These are phyloP conservation scores for Menidia beryllina DNA, from an alignment of 2,113 vertebrate genomes.

Conservation along the genomic window DNA sequence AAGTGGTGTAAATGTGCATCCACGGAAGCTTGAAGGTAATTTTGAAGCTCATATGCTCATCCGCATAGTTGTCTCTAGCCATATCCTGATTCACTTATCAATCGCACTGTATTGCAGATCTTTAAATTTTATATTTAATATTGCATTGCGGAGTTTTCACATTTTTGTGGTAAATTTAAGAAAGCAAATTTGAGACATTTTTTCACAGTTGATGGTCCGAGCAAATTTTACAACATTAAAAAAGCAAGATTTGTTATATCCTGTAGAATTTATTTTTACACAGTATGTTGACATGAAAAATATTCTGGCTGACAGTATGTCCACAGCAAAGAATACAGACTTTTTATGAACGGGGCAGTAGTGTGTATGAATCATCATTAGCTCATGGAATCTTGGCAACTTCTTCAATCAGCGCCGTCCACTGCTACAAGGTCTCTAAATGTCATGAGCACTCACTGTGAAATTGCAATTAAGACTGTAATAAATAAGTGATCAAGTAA, in stretches of 20 bases:
- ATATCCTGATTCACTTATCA: too few species aligned
- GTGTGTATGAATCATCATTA: slow-evolving; percentile 17
- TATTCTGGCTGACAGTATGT: neutral
- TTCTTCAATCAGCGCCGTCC: slow-evolving; percentile 66
- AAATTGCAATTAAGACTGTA: slow-evolving; percentile 82
- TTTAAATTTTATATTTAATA: too few species aligned
- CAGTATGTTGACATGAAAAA: neutral
- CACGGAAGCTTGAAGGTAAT: too few species aligned
- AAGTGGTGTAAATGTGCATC: too few species aligned
- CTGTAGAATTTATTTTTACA: neutral
- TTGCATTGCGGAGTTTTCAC: too few species aligned
- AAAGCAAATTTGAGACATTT: too few species aligned
- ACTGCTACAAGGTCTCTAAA: slow-evolving; percentile 78
- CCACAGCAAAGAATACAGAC: neutral
- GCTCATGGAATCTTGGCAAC: slow-evolving; percentile 16
- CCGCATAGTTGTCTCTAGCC: too few species aligned
- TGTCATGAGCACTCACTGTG: slow-evolving; percentile 81
- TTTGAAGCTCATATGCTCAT: too few species aligned
- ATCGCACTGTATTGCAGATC: too few species aligned
- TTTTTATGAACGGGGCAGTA: neutral
- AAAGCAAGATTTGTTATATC: neutral
- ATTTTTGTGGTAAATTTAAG: too few species aligned
- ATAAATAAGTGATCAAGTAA: slow-evolving; percentile 74
- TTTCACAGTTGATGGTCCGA: too few species aligned
- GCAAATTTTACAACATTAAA: too few species aligned